phyloP scores from a whole-genome alignment of 2,113 vertebrate genomes.

The Elanoides forficatus region DNA sequence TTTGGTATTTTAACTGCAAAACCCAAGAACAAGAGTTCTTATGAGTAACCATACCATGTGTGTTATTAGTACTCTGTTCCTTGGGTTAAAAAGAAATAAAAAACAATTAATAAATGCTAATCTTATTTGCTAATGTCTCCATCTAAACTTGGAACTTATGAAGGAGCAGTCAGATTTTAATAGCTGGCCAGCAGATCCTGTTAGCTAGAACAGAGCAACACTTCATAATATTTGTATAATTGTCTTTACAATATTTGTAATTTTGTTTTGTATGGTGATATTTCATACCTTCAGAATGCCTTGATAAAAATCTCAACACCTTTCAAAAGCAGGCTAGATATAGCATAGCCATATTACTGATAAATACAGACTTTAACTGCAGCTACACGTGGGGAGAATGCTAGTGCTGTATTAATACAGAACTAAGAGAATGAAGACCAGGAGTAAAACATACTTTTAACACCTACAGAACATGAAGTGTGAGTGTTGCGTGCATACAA shows the following conservation, averaged over 20 bases:
- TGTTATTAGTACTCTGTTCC: neutral
- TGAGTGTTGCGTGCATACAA: neutral
- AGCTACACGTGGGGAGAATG: neutral
- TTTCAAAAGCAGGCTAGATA: neutral
- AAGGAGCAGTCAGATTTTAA: neutral
- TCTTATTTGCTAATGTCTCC: neutral
- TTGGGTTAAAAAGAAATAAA: neutral
- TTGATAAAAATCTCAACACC: neutral
- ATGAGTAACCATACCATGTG: neutral
- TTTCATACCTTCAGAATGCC: neutral
- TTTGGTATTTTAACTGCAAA: neutral
- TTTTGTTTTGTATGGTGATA: neutral
- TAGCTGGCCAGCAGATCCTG: neutral
- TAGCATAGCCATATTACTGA: neutral
- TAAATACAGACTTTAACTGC: neutral
- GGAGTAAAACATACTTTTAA: neutral
- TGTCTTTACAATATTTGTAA: neutral
- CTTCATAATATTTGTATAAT: neutral
- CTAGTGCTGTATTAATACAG: neutral
- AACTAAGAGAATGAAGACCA: neutral
- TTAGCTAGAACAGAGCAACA: neutral
- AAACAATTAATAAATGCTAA: neutral
- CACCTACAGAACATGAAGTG: neutral
- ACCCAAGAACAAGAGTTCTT: neutral
- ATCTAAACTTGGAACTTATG: neutral